phyloP scores from a whole-genome alignment of 2,797 vertebrate species.

The Setipinna tenuifilis region DNA sequence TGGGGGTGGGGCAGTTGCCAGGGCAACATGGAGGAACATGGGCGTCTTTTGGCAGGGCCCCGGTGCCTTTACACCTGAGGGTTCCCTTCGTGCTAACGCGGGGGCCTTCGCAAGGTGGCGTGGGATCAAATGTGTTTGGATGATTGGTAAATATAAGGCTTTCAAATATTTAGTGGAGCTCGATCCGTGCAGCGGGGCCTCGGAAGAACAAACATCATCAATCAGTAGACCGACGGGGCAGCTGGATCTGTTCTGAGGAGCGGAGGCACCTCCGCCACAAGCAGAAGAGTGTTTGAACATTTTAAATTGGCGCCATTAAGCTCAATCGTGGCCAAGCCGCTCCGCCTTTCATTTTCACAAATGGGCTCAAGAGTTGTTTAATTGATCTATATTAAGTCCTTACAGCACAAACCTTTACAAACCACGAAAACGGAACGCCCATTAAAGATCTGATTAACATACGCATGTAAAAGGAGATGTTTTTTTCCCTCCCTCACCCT shows the following conservation, averaged over 20 bases:
- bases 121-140: slow-evolving; percentile 41
- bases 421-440: neutral
- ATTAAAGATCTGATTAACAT: slow-evolving; percentile 1
- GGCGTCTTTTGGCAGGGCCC: neutral
- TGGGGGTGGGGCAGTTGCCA: slow-evolving; percentile 28
- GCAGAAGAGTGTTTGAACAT: neutral
- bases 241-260: neutral
- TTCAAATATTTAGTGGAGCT: slow-evolving; percentile 25
- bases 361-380: slow-evolving; percentile 10
- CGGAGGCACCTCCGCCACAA: neutral
- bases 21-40: neutral
- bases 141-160: slow-evolving; percentile 40
- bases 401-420: neutral
- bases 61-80: slow-evolving; percentile 20
- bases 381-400: slow-evolving; percentile 15
- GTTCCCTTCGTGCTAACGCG: neutral
- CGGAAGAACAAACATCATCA: slow-evolving; percentile 15
- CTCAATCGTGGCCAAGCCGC: neutral
- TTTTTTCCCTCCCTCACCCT: neutral
- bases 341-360: neutral
- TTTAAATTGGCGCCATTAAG: slow-evolving; percentile 8
- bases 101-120: neutral
- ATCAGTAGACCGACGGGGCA: slow-evolving; percentile 2
- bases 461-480: neutral
- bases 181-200: neutral